Base-by-base conservation (phyloP, 2,113 vertebrate genomes). In the Limanda limanda region DNA sequence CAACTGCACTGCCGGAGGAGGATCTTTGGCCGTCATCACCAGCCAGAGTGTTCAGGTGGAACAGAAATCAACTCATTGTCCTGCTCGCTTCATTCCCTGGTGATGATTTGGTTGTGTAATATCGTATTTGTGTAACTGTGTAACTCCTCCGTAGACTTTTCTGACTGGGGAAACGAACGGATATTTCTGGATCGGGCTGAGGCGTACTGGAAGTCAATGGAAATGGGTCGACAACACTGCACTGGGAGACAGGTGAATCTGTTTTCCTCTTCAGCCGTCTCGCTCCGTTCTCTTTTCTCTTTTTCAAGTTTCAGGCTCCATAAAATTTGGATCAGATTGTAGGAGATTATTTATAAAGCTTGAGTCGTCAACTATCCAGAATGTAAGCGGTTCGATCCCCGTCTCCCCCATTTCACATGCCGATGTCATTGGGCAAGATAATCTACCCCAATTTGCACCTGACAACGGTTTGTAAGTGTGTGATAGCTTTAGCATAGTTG, bases 141-240 rank as follows among this genome's bases (percentile, higher is more conserved):
- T 52, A 52, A 18, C 1, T 70, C 23, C 71, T 79, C 1, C 55
- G 11, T 24, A 94, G 94, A 42, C 0, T 3, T 93, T 83, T 76
- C 89, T 95, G 77, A 81, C 74, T 35, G 0, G 0, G 85, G 81
- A 0, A 83, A 79, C 2, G 8, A 7, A 2, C 1, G 87, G 68
- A 8, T 42, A 6, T 0, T 94, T 91, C 74, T 93, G 91, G 93
- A 89, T 94, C 12, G 92, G 90, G 3, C 81, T 92, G 64, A 86
- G 13, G 24, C 60, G 62, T 1, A 45, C 1, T 3, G 60, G 9
- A 15, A 2, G 1, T 6, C 2, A 10, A 2, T 94, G 94, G 93
- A 82, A 31, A 47, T 95, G 94, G 94, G 69, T 91, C 14, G 61
- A 92, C 88, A 68, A 86, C 23, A 61, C 20, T 3, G 2, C 2